A percentile compares a stretch with the other conserved stretches of the same genome.
phyloP scores from a whole-genome alignment of 1,140 invertebrate genomes.

The Penaeus indicus region DNA sequence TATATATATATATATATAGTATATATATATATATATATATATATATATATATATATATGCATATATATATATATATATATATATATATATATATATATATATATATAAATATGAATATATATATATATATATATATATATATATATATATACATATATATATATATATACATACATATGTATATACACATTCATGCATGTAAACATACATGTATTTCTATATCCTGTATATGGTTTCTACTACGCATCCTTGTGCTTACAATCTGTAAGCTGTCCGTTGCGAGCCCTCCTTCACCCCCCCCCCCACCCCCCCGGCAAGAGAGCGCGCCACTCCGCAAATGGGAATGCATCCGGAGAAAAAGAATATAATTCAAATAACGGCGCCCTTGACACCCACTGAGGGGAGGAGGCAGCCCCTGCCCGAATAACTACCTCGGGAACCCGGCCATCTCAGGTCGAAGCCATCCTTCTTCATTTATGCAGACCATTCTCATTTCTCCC shows the following conservation, averaged over 20 bases:
- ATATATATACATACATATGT: conserved; percentile 26
- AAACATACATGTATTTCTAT: conserved; percentile 13
- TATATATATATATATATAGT: too few relatives aligned
- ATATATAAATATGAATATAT: too few relatives aligned
- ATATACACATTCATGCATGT: conserved; percentile 14
- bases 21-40: too few relatives aligned
- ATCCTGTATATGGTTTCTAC: background rate
- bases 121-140: background rate
- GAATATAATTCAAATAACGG: conserved; percentile 59
- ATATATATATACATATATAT: conserved; percentile 4
- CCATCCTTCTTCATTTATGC: conserved; percentile 63
- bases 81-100: too few relatives aligned
- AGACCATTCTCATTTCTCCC: conserved; percentile 62
- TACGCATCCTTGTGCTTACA: background rate
- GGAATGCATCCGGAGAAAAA: conserved; percentile 54
- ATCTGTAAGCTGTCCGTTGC: background rate
- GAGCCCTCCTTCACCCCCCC: background rate
- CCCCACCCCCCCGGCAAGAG: background rate
- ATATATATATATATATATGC: too few relatives aligned
- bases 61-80: too few relatives aligned
- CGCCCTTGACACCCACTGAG: conserved; percentile 42
- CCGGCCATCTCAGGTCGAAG: conserved; percentile 57
- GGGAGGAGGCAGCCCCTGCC: conserved; percentile 29
- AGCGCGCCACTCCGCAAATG: background rate
- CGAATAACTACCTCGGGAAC: conserved; percentile 60